Conservation (phyloP, 2,888 invertebrate species). For the Diplolepis rosae region DNA sequence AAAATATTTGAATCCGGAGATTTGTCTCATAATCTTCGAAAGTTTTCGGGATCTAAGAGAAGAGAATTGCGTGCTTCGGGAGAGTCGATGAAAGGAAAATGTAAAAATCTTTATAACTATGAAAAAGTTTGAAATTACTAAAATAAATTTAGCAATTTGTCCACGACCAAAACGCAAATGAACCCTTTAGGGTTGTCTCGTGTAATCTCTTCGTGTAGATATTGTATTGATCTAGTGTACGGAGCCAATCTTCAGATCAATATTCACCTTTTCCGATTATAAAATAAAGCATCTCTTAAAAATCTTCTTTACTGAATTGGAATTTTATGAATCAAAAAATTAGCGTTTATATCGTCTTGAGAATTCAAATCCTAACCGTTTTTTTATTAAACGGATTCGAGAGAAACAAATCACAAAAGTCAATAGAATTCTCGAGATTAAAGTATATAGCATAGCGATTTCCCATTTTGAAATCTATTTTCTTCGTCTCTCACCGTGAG, state of each 20-base stretch:
- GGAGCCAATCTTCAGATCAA: background rate
- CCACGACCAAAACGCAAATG: background rate
- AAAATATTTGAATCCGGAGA: background rate
- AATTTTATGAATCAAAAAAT: background rate
- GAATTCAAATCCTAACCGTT: slow-evolving; percentile 8
- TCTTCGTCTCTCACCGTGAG: slow-evolving; percentile 33
- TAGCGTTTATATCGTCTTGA: background rate
- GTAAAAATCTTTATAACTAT: background rate
- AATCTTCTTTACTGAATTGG: background rate
- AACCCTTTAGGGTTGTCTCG: background rate
- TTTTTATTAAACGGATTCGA: background rate
- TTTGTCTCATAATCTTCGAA: slow-evolving; percentile 14
- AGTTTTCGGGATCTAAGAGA: slow-evolving; percentile 20
- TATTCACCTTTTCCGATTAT: slow-evolving; percentile 13
- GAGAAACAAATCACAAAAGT: slow-evolving; percentile 15
- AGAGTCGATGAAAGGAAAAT: background rate
- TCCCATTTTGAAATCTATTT: background rate
- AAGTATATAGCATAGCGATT: slow-evolving; percentile 23
- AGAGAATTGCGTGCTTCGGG: slow-evolving; percentile 21
- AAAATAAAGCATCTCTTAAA: slow-evolving; percentile 12
- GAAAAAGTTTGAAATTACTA: background rate
- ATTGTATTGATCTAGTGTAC: background rate
- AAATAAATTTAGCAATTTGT: background rate
- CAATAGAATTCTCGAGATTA: slow-evolving; percentile 24
- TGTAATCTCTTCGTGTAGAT: slow-evolving; percentile 7